These are phyloP conservation scores for Drosophila picticornis DNA, from an alignment of 2,888 invertebrate species.

Conservation along the genomic window DNA sequence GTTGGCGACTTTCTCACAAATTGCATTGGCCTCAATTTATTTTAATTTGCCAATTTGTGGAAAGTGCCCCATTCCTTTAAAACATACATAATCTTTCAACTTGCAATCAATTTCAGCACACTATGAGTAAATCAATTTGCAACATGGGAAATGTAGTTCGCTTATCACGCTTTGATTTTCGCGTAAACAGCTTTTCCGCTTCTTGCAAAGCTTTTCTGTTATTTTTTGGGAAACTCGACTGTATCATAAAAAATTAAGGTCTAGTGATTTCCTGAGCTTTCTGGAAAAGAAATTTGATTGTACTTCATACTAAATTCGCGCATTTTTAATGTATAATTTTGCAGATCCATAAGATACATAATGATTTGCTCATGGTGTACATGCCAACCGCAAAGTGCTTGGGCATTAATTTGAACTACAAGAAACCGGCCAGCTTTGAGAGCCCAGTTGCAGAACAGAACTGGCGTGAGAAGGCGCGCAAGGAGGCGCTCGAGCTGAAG, in stretches of 20 bases:
- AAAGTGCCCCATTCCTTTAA: not conserved
- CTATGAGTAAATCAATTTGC: not conserved
- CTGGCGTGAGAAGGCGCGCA: constrained; percentile 89
- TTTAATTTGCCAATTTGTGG: not conserved
- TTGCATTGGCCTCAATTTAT: not conserved
- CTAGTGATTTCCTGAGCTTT: not conserved
- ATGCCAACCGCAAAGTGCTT: constrained; percentile 88
- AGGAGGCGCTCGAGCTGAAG: constrained; percentile 88
- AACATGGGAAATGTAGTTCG: not conserved
- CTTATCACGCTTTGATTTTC: not conserved
- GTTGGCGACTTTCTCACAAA: not conserved
- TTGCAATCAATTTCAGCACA: not conserved
- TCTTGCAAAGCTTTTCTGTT: not conserved
- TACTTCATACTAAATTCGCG: not conserved
- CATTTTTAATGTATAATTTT: not conserved
- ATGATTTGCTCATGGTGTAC: constrained; percentile 88
- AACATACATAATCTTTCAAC: not conserved
- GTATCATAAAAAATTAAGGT: not conserved
- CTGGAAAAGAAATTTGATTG: not conserved
- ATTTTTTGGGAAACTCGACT: not conserved
- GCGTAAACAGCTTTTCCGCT: not conserved
- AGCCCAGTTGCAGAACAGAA: constrained; percentile 87
- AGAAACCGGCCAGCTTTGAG: constrained; percentile 87
- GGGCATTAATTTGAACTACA: constrained; percentile 89
- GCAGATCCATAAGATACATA: constrained; percentile 54